Evolutionary conservation across 2,888 invertebrate genomes (phyloP), one percentile per base, ranked within the genome.

Genomic region (Muschampia plurimacula): DNA sequence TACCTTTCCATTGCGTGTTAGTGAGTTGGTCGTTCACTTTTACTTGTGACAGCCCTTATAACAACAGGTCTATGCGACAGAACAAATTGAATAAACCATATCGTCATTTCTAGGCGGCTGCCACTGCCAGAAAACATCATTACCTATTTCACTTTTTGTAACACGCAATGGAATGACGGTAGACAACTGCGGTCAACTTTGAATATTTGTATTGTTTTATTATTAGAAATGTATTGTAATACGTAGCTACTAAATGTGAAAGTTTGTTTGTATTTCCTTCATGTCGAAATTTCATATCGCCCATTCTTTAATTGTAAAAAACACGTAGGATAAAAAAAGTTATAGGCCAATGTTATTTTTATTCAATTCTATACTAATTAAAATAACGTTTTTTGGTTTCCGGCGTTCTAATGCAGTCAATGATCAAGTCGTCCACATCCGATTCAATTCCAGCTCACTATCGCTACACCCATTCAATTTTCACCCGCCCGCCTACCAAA

Each of bases 41-140:
- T 12, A 13, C 13, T 13, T 46, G 49, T 52, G 49, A 52, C 49
- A 52, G 49, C 49, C 72, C 67, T 67, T 72, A 66, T 4, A 57
- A 28, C 44, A 13, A 28, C 60, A 15, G 28, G 41, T 32, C 52
- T 52, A 28, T 60, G 73, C 83, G 80, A 80, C 80, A 72, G 59
- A 82, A 82, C 80, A 85, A 89, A 90, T 89, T 86, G 85, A 91
- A 90, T 90, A 84, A 83, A 88, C 85, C 87, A 87, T 89, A 89
- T 84, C 85, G 89, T 83, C 84, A 82, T 87, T 86, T 81, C 78
- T 71, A 74, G 41, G 49, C n/a, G 84, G 84, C 76, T 83, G 85
- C 83, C 72, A 63, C 67, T 67, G 73, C 73, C 67, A 74, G 60
- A 69, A 55, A 70, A 63, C 36, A 69, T 52, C 67, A 44, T 66